Conservation (phyloP, 2,888 invertebrate genomes). For the Liposcelis brunnea region DNA sequence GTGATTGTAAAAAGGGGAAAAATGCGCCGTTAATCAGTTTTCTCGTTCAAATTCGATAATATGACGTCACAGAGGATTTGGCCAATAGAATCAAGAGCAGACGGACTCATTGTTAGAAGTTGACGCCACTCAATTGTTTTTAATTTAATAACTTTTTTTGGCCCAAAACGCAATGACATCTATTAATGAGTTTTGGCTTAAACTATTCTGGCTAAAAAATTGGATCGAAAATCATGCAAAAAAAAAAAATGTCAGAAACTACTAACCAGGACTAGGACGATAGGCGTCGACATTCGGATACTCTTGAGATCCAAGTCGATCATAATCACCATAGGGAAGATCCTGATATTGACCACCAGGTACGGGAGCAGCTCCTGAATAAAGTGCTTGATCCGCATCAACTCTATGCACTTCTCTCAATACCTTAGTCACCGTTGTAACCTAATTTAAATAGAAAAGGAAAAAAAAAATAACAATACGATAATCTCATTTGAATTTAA, state of each 20-base stretch:
- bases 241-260: conserved; percentile 14
- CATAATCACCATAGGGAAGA: conserved; percentile 3
- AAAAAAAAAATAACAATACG: neutral
- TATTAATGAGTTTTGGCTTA: no score
- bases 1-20: no score
- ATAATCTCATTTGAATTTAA: neutral
- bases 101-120: no score
- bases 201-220: no score
- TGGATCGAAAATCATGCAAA: neutral
- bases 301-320: conserved; percentile 28
- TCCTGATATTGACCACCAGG: conserved; percentile 17
- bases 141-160: no score
- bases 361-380: conserved; percentile 7
- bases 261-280: conserved; percentile 24
- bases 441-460: conserved; percentile 28
- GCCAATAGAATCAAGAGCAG: no score
- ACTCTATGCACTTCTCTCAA: conserved; percentile 43
- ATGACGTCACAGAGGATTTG: no score
- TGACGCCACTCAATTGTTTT: no score
- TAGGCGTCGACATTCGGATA: conserved; percentile 24
- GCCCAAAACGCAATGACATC: no score
- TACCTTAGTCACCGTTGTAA: conserved; percentile 52
- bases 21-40: no score
- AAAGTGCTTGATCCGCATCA: conserved; percentile 29
- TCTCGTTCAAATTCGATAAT: no score